phyloP scores from a whole-genome alignment of 2,113 vertebrate genomes.

The Carassius gibelio region DNA sequence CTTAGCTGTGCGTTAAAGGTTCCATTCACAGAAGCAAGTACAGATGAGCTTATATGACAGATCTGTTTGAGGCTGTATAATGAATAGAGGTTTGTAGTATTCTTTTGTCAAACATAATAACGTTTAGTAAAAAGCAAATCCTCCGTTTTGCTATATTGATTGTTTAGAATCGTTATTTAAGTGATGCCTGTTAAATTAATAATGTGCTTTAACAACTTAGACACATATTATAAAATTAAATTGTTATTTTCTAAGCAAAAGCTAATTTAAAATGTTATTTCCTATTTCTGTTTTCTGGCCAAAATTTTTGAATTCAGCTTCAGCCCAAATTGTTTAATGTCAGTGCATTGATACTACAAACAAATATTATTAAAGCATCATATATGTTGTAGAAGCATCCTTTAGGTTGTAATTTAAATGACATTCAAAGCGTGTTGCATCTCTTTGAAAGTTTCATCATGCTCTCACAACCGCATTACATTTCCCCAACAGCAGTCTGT shows the following conservation, averaged over 20 bases:
- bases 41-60: no score
- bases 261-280: not conserved
- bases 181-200: no score
- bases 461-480: not conserved
- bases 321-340: not conserved
- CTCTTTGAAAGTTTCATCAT: not conserved
- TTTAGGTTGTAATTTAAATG: not conserved
- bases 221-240: no score
- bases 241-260: no score
- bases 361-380: not conserved
- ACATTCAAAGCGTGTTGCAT: not conserved
- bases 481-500: slow-evolving; percentile 18
- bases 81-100: no score
- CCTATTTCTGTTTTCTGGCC: not conserved
- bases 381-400: not conserved
- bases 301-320: not conserved
- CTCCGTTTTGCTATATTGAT: no score
- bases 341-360: not conserved
- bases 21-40: no score
- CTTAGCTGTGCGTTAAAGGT: not conserved
- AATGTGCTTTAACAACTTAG: no score
- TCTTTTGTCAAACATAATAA: no score
- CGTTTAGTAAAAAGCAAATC: no score
- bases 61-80: no score
- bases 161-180: not conserved